These are phyloP conservation scores for Pycnomerus fuliginosus DNA, from an alignment of 2,888 invertebrate species.

Conservation along the genomic window DNA sequence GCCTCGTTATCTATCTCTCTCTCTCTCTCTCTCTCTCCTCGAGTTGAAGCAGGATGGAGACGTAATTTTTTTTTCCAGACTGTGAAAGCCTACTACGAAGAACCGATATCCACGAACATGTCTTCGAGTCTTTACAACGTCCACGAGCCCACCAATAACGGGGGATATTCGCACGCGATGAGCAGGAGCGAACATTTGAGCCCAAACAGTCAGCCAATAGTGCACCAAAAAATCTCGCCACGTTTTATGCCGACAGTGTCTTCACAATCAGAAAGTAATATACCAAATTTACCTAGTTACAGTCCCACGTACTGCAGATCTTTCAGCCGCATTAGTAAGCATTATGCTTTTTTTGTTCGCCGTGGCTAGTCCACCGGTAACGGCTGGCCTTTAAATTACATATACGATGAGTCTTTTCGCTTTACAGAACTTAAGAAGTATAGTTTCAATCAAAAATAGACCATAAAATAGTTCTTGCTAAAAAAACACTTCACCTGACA, in stretches of 20 bases:
- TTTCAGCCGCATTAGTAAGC: conserved; percentile 44
- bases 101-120: conserved; percentile 46
- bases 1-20: no score
- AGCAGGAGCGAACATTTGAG: conserved; percentile 41
- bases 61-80: conserved; percentile 44
- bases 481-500: no score
- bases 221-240: conserved; percentile 38
- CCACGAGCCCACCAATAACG: conserved; percentile 44
- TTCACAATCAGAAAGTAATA: conserved; percentile 53
- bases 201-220: conserved; percentile 26
- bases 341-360: conserved; percentile 13
- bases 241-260: conserved; percentile 42
- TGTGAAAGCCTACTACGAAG: conserved; percentile 56
- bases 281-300: conserved; percentile 48
- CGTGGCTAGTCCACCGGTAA: no score
- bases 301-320: conserved; percentile 49
- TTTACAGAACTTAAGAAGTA: no score
- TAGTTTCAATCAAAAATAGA: no score
- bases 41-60: no score
- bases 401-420: no score
- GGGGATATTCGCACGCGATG: conserved; percentile 39
- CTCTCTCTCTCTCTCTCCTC: no score
- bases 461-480: no score
- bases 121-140: conserved; percentile 53
- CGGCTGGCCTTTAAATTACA: no score